Evolutionary conservation across 1,140 invertebrate genomes (phyloP).

Genomic region (Mamestra configurata): DNA sequence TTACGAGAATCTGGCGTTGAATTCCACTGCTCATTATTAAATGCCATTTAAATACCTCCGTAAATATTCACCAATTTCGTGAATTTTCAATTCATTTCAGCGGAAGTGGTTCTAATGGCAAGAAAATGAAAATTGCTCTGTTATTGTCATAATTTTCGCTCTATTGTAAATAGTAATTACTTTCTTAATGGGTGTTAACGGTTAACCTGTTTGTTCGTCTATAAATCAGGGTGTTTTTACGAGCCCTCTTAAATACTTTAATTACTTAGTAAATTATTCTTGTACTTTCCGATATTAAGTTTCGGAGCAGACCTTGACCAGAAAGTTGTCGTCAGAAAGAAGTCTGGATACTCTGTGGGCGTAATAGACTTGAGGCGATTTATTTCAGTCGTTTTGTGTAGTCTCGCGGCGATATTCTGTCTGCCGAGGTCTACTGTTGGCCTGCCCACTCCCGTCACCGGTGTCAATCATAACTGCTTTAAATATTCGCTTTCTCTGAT

Average conservation of each 20-base stretch:
- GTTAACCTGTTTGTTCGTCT: conserved; percentile 17
- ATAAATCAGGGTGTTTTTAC: conserved; percentile 25
- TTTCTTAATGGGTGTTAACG: conserved; percentile 34
- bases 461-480: too few relatives aligned
- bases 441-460: too few relatives aligned
- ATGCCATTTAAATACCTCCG: conserved; percentile 24
- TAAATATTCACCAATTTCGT: conserved; percentile 16
- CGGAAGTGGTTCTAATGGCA: conserved; percentile 29
- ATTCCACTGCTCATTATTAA: conserved; percentile 24
- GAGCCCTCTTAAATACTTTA: conserved; percentile 6
- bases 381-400: too few relatives aligned
- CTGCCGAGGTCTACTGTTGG: too few relatives aligned
- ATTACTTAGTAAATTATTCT: conserved; percentile 1
- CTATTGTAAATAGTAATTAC: conserved; percentile 40
- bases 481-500: not conserved
- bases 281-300: not conserved
- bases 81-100: conserved; percentile 23
- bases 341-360: not conserved
- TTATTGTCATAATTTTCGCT: conserved; percentile 17
- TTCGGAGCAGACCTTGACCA: not conserved
- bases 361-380: not conserved
- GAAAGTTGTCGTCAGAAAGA: not conserved
- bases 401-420: too few relatives aligned
- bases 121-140: conserved; percentile 25
- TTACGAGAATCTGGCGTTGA: not conserved